Percentiles rank a stretch among this genome's conserved stretches.
phyloP scores from a whole-genome alignment of 2,888 invertebrate species.

The Leucoptera coffeella region DNA sequence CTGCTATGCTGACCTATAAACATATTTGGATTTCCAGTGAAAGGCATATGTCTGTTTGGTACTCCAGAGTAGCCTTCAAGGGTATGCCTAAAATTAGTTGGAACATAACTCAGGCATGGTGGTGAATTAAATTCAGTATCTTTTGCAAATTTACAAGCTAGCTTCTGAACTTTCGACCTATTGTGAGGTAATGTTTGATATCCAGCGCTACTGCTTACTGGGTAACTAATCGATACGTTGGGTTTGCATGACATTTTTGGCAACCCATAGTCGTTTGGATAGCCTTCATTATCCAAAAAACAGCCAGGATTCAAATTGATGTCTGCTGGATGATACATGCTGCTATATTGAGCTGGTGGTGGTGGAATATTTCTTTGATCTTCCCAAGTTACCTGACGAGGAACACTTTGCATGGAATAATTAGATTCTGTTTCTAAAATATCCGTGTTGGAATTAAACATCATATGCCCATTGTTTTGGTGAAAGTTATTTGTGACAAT shows the following conservation, averaged over 20 bases:
- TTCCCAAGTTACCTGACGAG: constrained; percentile 52
- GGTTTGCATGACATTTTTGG: constrained; percentile 57
- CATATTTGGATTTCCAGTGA: constrained; percentile 38
- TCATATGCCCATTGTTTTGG: too few species aligned
- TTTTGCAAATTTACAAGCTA: constrained; percentile 42
- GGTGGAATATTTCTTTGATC: constrained; percentile 34
- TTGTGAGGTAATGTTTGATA: constrained; percentile 77
- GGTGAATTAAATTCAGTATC: constrained; percentile 37
- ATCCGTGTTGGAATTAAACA: constrained; percentile 20
- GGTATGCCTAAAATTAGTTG: constrained; percentile 62
- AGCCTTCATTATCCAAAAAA: constrained; percentile 72
- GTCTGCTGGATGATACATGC: constrained; percentile 62
- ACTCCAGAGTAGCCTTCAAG: constrained; percentile 73
- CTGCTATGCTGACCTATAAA: constrained; percentile 50
- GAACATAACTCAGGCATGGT: constrained; percentile 22
- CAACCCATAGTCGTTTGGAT: constrained; percentile 71
- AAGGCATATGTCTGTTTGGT: constrained; percentile 41
- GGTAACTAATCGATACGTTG: constrained; percentile 32
- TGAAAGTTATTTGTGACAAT: constrained; percentile 43
- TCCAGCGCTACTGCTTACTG: constrained; percentile 43
- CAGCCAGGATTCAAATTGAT: constrained; percentile 71
- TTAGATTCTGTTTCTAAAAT: constrained; percentile 35
- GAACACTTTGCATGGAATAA: constrained; percentile 16
- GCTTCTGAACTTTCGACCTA: constrained; percentile 51
- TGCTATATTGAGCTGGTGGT: constrained; percentile 36